Conservation (phyloP, 2,113 vertebrate genomes). For the Hippocampus mohnikei region DNA sequence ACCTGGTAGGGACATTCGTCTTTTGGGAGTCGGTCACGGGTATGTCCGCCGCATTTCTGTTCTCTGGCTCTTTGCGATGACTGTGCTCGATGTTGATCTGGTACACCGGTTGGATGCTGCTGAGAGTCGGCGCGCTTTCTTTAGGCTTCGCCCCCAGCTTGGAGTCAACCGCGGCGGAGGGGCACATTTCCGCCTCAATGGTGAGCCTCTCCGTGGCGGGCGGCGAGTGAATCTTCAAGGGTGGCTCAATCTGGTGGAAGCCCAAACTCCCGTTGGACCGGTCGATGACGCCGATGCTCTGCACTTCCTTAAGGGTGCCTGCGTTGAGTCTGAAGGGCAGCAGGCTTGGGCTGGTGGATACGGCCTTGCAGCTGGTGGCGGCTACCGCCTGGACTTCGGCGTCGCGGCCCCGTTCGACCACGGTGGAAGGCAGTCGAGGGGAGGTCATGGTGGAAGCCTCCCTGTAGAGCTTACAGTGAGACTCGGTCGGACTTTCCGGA, state of each 20-base stretch:
- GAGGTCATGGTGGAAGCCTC: constrained; percentile 84
- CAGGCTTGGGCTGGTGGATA: constrained; percentile 89
- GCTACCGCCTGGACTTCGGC: constrained; percentile 90
- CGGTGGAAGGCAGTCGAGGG: constrained; percentile 35
- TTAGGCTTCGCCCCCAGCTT: constrained; percentile 50
- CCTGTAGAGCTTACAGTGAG: constrained; percentile 53
- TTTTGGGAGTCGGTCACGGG: constrained; percentile 32
- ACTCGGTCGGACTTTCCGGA: constrained; percentile 28
- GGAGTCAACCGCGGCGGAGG: constrained; percentile 37
- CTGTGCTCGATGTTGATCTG: constrained; percentile 67
- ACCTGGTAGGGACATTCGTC: constrained; percentile 21
- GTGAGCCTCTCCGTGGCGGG: constrained; percentile 45
- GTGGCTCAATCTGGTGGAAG: constrained; percentile 22
- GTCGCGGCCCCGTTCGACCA: constrained; percentile 70
- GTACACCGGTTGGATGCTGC: constrained; percentile 65
- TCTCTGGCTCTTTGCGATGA: constrained; percentile 34
- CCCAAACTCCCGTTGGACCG: constrained; percentile 33
- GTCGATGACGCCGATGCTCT: constrained; percentile 74
- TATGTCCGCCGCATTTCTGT: constrained; percentile 27
- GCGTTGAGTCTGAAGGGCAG: constrained; percentile 62
- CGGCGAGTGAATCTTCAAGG: constrained; percentile 19
- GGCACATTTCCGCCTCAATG: constrained; percentile 55
- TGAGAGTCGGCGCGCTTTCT: constrained; percentile 31
- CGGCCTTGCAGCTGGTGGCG: constrained; percentile 76
- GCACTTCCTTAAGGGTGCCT: constrained; percentile 50